phyloP scores from a whole-genome alignment of 2,888 invertebrate genomes.

The Gastracanthus pulcherrimus region DNA sequence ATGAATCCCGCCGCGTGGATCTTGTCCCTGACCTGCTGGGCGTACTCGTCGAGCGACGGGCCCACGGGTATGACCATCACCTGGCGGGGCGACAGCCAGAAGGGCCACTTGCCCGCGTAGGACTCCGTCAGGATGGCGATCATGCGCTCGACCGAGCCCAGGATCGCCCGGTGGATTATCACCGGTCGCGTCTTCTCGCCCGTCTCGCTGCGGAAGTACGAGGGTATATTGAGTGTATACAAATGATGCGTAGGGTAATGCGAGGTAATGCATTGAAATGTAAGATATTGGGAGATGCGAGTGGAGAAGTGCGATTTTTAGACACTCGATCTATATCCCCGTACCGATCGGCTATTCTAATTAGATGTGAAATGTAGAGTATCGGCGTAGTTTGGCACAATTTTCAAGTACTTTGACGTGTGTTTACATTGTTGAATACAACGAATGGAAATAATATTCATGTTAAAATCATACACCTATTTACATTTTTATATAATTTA shows the following conservation, averaged over 20 bases:
- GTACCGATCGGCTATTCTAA: too few species aligned
- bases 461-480: too few species aligned
- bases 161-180: constrained; percentile 97
- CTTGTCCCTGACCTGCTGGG: constrained; percentile 86
- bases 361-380: too few species aligned
- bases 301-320: too few species aligned
- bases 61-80: constrained; percentile 95
- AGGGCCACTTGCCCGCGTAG: constrained; percentile 99
- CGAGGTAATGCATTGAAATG: neutral
- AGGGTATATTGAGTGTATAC: neutral
- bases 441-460: too few species aligned
- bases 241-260: neutral
- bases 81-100: constrained; percentile 98
- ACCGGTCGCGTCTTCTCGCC: constrained; percentile 96
- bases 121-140: constrained; percentile 98
- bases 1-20: constrained; percentile 91
- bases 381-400: too few species aligned
- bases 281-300: too few species aligned
- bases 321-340: too few species aligned
- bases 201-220: constrained; percentile 82
- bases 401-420: too few species aligned
- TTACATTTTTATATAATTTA: too few species aligned
- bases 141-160: constrained; percentile 99
- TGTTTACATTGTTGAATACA: too few species aligned
- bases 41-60: constrained; percentile 92